Percentiles rank a stretch among this genome's conserved stretches.
phyloP scores from a whole-genome alignment of 2,797 vertebrate genomes.

The Gallinago nigripennis region DNA sequence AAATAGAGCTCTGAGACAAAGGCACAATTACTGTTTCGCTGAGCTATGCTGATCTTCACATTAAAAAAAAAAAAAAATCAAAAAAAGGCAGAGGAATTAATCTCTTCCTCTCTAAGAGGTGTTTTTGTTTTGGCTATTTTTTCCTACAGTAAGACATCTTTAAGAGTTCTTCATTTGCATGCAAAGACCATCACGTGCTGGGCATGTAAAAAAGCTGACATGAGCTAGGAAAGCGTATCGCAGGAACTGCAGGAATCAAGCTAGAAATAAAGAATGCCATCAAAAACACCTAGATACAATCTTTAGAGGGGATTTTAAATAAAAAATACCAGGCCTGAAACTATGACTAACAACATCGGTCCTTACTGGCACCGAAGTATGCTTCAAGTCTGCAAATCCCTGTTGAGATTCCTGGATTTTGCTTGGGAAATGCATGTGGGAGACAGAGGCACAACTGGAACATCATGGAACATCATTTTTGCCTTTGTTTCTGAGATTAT shows the following conservation, averaged over 20 bases:
- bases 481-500: not conserved
- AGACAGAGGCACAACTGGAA: not conserved
- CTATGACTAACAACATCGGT: not conserved
- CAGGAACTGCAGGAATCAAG: not conserved
- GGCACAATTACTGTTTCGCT: not conserved
- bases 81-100: not conserved
- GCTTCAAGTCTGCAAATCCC: not conserved
- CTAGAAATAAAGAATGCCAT: not conserved
- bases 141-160: not conserved
- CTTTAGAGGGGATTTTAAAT: not conserved
- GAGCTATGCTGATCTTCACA: not conserved
- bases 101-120: not conserved
- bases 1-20: not conserved
- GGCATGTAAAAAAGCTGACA: not conserved
- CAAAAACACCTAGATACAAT: not conserved
- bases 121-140: not conserved
- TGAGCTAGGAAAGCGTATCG: not conserved
- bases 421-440: not conserved
- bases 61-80: not conserved
- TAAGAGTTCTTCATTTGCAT: not conserved
- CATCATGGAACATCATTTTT: not conserved
- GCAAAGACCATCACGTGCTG: not conserved
- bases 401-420: not conserved
- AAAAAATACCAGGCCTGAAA: not conserved
- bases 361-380: not conserved